These are phyloP conservation scores for Tholera decimalis DNA, from an alignment of 2,888 invertebrate genomes.

Conservation along the genomic window DNA sequence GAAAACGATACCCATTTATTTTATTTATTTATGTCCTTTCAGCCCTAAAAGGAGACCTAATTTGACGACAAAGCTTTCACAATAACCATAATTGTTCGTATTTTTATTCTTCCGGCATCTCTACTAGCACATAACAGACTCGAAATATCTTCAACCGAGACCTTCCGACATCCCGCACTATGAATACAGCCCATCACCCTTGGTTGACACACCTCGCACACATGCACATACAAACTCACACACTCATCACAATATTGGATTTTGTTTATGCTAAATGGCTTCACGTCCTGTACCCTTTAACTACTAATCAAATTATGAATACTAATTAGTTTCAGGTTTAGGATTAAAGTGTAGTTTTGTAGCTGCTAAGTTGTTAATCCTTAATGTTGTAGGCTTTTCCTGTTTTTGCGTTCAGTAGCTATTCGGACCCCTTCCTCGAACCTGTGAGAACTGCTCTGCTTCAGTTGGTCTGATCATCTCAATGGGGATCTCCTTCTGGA, in stretches of 20 bases:
- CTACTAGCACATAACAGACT: not conserved
- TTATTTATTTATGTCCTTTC: too few species aligned
- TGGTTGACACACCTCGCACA: constrained; percentile 69
- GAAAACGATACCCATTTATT: too few species aligned
- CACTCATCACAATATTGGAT: constrained; percentile 82
- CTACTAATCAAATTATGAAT: constrained; percentile 68
- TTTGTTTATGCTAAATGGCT: constrained; percentile 87
- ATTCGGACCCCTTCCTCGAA: too few species aligned
- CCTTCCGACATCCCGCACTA: constrained; percentile 59
- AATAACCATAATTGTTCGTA: not conserved
- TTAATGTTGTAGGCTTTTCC: too few species aligned
- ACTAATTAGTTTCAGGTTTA: constrained; percentile 67
- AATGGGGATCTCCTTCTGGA: too few species aligned
- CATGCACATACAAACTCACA: constrained; percentile 64
- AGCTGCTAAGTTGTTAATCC: constrained; percentile 5
- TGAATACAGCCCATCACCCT: constrained; percentile 71
- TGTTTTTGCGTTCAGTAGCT: too few species aligned
- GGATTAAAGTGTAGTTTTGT: constrained; percentile 12
- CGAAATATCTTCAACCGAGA: constrained; percentile 2
- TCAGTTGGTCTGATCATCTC: too few species aligned
- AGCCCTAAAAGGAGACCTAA: not conserved
- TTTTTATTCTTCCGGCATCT: not conserved
- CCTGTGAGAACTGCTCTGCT: too few species aligned
- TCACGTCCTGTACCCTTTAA: constrained; percentile 71
- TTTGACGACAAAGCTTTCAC: not conserved